These are phyloP conservation scores for Spialia ferax DNA, from an alignment of 2,888 invertebrate species.

Conservation along the genomic window DNA sequence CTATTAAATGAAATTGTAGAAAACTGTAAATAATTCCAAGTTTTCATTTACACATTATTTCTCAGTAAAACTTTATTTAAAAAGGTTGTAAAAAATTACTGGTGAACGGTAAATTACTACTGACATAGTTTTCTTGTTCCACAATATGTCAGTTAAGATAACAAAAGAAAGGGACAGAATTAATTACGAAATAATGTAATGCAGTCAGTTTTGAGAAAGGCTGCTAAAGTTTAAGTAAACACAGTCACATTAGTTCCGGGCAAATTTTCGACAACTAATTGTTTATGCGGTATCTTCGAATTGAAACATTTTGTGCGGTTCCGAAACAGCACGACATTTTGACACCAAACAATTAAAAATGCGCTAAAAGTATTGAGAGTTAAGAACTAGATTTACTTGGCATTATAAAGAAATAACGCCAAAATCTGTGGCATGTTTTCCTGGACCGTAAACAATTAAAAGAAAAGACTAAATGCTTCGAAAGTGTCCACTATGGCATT, in stretches of 20 bases:
- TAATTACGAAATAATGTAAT: constrained; percentile 4
- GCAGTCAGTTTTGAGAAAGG: neutral
- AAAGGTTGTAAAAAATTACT: no score
- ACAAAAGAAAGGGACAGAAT: constrained; percentile 25
- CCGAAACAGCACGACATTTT: constrained; percentile 65
- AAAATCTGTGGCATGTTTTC: constrained; percentile 49
- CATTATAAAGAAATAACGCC: constrained; percentile 18
- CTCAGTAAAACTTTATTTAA: no score
- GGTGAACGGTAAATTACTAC: no score
- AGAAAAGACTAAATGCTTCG: constrained; percentile 54
- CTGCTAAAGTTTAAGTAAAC: neutral
- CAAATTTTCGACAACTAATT: constrained; percentile 8
- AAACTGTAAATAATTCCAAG: no score
- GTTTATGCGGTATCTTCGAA: constrained; percentile 16
- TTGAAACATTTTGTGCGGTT: constrained; percentile 65
- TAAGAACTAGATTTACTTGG: constrained; percentile 28
- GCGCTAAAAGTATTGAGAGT: neutral
- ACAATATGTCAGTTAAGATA: no score
- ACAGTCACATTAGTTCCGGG: constrained; percentile 19
- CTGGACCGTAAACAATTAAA: constrained; percentile 46
- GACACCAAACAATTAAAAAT: constrained; percentile 6
- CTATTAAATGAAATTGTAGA: no score
- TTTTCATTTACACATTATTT: no score
- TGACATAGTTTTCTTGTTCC: no score
- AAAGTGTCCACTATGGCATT: constrained; percentile 66